phyloP scores from a whole-genome alignment of 2,888 invertebrate species.

The Calameuta idolon region DNA sequence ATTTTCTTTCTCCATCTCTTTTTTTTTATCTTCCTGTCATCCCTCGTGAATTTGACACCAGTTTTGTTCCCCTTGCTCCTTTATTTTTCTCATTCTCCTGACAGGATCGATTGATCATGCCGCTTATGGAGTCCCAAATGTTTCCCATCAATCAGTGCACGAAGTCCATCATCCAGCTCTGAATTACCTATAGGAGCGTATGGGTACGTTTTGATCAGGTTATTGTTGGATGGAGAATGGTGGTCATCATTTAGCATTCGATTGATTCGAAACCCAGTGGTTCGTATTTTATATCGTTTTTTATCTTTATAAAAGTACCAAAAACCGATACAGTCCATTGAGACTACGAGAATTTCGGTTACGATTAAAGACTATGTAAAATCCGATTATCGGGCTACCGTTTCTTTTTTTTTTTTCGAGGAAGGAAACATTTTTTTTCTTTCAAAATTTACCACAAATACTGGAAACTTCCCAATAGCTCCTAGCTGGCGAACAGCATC shows the following conservation, averaged over 20 bases:
- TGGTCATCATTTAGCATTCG: neutral
- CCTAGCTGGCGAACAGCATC: neutral
- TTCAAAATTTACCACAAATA: neutral
- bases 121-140: neutral
- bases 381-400: neutral
- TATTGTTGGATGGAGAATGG: neutral
- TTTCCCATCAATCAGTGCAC: neutral
- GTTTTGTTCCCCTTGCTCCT: neutral
- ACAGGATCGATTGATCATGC: neutral
- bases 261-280: neutral
- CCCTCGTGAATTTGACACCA: neutral
- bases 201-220: neutral
- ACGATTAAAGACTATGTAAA: neutral
- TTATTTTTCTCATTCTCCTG: constrained; percentile 1
- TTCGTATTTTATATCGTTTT: neutral
- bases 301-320: neutral
- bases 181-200: neutral
- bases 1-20: neutral
- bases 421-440: neutral
- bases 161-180: neutral
- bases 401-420: neutral
- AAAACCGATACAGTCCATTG: neutral
- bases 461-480: too few relatives aligned
- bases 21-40: neutral
- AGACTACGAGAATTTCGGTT: neutral